Percentiles rank a stretch among this genome's conserved stretches.
Conservation (phyloP, 1,140 invertebrate genomes). For the Drosophila saltans region DNA sequence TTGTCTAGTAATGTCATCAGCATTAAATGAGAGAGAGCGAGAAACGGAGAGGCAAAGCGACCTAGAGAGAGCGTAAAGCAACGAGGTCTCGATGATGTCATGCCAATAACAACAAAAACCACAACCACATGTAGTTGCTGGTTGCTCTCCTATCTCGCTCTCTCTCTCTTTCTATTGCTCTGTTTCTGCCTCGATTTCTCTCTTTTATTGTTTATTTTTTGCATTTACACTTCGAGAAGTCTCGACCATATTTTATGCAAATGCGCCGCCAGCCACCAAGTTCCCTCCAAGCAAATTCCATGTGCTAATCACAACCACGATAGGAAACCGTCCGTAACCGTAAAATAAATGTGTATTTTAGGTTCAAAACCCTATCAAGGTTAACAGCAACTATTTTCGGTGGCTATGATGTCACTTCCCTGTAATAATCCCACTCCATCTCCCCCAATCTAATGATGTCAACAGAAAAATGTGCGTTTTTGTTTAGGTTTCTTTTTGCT, state of each 20-base stretch:
- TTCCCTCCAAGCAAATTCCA: conserved; percentile 14
- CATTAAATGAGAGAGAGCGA: neutral
- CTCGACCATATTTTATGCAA: conserved; percentile 43
- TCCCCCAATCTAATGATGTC: conserved; percentile 7
- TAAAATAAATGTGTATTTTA: conserved; percentile 8
- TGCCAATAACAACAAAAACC: conserved; percentile 47
- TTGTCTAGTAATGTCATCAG: conserved; percentile 69
- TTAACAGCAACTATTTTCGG: conserved; percentile 12
- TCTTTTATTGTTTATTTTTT: conserved; percentile 70
- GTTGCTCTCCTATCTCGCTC: conserved; percentile 7
- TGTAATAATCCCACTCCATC: conserved; percentile 8
- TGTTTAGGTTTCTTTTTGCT: neutral
- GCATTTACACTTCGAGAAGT: conserved; percentile 67
- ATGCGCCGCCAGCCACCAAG: conserved; percentile 19
- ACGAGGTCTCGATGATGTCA: conserved; percentile 63
- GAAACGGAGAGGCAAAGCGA: neutral
- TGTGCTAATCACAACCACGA: conserved; percentile 4
- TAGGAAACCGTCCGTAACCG: conserved; percentile 20
- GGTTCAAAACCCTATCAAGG: conserved; percentile 6
- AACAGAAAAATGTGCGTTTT: conserved; percentile 12
- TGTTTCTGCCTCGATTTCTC: conserved; percentile 9
- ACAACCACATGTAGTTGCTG: conserved; percentile 52
- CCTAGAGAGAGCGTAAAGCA: neutral
- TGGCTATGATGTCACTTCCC: conserved; percentile 6
- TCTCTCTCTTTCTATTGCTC: conserved; percentile 11